These are phyloP conservation scores for Sipha maydis DNA, from an alignment of 2,888 invertebrate genomes.

Conservation along the genomic window DNA sequence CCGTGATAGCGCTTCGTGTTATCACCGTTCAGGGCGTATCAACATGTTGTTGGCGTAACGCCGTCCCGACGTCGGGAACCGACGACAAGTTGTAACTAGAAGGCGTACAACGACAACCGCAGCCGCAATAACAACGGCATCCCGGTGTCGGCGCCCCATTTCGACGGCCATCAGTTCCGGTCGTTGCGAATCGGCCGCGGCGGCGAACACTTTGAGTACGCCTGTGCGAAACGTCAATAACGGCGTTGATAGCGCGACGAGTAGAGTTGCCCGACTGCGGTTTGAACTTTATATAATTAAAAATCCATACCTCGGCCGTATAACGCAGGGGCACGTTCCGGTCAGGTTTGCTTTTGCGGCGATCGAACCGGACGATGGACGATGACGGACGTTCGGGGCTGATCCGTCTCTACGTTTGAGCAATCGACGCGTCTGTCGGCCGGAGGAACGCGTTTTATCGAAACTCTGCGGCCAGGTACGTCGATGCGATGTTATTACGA, in stretches of 20 bases:
- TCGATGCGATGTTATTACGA: no score
- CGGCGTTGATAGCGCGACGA: constrained; percentile 34
- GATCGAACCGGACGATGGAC: background rate
- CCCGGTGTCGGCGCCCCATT: background rate
- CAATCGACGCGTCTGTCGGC: background rate
- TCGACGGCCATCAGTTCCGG: background rate
- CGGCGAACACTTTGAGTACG: constrained; percentile 42
- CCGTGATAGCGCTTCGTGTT: no score
- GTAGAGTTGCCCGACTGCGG: constrained; percentile 28
- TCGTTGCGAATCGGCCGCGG: background rate
- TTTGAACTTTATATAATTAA: constrained; percentile 56
- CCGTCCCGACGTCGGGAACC: no score
- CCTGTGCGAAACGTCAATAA: constrained; percentile 54
- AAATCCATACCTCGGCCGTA: constrained; percentile 13
- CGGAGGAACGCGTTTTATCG: background rate
- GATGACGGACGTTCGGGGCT: background rate
- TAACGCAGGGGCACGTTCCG: background rate
- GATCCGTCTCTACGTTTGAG: background rate
- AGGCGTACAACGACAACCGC: no score
- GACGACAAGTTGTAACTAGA: no score
- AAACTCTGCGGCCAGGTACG: no score
- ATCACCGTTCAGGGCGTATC: no score
- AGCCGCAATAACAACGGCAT: no score
- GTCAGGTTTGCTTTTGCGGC: background rate
- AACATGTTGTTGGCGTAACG: no score